Evolutionary conservation across 2,797 vertebrate species (phyloP), one percentile per base, ranked within the genome.

Genomic region (Brachymystax lenok): DNA sequence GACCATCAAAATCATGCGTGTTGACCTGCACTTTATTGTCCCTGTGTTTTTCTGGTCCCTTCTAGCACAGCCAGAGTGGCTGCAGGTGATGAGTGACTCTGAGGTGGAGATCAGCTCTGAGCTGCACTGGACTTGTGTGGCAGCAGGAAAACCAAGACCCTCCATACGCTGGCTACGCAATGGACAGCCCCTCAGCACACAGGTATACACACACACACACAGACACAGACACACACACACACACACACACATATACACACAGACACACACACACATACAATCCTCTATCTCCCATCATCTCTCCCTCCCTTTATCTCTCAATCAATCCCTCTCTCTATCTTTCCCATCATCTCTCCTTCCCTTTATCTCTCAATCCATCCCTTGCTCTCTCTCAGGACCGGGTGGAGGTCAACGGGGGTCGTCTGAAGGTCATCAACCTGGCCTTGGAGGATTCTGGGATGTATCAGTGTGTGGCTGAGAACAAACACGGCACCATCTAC

Each of bases 391-490:
- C 40, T 24, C 92, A 99, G 98, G 96, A 95, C 86, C 94, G 97
- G 30, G 87, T 97, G 56, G 96, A 95, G 82, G 96, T 99, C 80
- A 95, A 90, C 63, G 95, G 95, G 19, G 95, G 94, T 74, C 94
- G 94, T 84, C 93, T 99, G 80, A 96, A 92, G 78, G 95, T 99
- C 89, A 95, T 90, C 84, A 97, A 93, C 91, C 90, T 99, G 87
- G 95, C 93, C 84, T 93, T 96, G 86, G 95, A 97, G 77, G 97
- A 99, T 91, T 99, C 98, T 35, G 98, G 98, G 89, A 99, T 99
- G 96, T 99, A 99, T 92, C 98, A 99, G 89, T 99, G 98, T 85
- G 96, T 98, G 82, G 97, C 96, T 35, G 97, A 98, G 90, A 99
- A 99, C 90, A 99, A 99, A 82, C 98, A 99, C 3, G 97, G 97